phyloP scores from a whole-genome alignment of 2,888 invertebrate genomes.

The Tholera decimalis region DNA sequence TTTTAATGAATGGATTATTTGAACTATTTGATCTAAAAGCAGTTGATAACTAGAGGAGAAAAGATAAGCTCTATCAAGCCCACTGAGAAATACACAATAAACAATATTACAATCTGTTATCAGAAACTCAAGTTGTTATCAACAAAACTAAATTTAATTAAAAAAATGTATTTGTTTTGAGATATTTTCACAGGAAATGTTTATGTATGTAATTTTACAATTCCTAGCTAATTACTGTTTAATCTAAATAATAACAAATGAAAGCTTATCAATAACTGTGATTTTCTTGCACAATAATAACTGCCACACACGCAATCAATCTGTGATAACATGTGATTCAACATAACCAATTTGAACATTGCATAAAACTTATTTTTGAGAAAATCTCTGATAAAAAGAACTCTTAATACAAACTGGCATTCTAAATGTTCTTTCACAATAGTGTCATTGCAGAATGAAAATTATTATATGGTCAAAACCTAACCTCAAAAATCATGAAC shows the following conservation, averaged over 20 bases:
- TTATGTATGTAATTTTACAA: too few species aligned
- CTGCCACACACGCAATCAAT: neutral
- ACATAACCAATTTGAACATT: constrained; percentile 1
- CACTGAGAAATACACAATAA: too few species aligned
- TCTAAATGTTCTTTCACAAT: neutral
- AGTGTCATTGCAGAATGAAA: neutral
- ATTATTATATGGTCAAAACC: neutral
- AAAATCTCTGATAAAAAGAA: neutral
- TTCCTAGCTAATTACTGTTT: neutral
- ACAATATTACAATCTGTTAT: too few species aligned
- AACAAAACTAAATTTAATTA: too few species aligned
- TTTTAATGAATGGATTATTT: too few species aligned
- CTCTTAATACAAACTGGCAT: neutral
- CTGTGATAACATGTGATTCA: constrained; percentile 9
- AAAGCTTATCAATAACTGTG: neutral
- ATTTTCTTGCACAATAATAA: neutral
- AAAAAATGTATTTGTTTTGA: neutral
- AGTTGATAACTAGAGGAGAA: too few species aligned
- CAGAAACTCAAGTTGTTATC: too few species aligned
- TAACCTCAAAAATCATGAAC: constrained; percentile 37
- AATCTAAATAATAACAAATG: constrained; percentile 1
- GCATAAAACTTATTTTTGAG: neutral
- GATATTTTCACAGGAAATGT: too few species aligned
- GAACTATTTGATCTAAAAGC: too few species aligned
- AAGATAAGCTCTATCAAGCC: too few species aligned